Conservation (phyloP, 2,113 vertebrate genomes). For the Dasyornis broadbenti region DNA sequence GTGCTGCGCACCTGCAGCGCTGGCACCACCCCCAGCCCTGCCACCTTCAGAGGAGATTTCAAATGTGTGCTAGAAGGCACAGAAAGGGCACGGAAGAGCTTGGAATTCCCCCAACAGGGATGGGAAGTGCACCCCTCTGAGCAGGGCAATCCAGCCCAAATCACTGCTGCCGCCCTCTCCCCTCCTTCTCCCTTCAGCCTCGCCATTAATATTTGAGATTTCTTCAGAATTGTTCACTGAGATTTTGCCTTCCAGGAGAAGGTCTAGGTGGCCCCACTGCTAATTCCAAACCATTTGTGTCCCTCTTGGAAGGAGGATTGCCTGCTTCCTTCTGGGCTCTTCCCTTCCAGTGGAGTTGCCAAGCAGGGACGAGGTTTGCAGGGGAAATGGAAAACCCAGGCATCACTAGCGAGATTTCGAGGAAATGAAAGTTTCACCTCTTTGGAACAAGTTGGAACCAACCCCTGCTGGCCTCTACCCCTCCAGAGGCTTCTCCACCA, state of each 20-base stretch:
- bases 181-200: background rate
- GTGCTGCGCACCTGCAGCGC: background rate
- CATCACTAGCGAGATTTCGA: fast-evolving
- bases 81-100: background rate
- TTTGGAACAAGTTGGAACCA: background rate
- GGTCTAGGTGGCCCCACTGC: background rate
- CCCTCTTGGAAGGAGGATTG: background rate
- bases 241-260: background rate
- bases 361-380: background rate
- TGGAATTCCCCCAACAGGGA: background rate
- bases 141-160: background rate
- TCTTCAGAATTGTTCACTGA: background rate
- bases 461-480: background rate
- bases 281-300: background rate
- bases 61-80: fast-evolving
- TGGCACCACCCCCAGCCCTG: background rate
- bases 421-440: background rate
- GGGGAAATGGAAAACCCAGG: background rate
- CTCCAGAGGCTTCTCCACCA: background rate
- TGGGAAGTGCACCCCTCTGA: background rate
- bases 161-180: fast-evolving
- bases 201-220: background rate
- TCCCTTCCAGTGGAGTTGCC: background rate
- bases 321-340: background rate
- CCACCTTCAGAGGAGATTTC: background rate